Base-by-base conservation (phyloP, 2,797 vertebrate species). In the Arctocebus calabarensis region DNA sequence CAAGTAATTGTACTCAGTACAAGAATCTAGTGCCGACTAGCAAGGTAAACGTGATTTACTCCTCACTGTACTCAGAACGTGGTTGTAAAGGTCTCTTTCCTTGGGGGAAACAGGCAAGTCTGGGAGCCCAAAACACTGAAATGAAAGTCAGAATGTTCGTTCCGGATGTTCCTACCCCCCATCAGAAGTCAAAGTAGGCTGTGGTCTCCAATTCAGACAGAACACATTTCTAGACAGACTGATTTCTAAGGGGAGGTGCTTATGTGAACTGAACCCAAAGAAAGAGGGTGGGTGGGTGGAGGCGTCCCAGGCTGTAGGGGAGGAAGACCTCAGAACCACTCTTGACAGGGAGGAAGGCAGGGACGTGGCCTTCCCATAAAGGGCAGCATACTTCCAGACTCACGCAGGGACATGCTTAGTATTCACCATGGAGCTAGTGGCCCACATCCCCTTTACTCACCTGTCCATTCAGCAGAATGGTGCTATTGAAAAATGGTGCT, bases 401-500 rank as follows among this genome's bases (percentile, higher is more conserved):
- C 87, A 13, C 7, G 9, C 45, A 37, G 19, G 78, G 32, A 73
- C 23, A 43, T 10, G 6, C 10, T 57, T 85, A n/a, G 3, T 55
- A 57, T 27, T 74, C 62, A 94, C 86, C 13, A 7, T 43, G 62
- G 55, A 85, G 32, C 93, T 1, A 94, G n/a, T 94, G 96, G 95
- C 97, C 94, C 75, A 5, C 17, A 82, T 84, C 86, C 94, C 83
- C 78, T 95, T 97, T 97, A 93, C 93, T 87, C 82, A 37, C 10
- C 64, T 78, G 93, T 95, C 97, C 84, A 5, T 96, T 98, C 95
- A 97, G 96, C 84, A 97, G 90, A 94, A 97, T 96, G 98, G 98
- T 98, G 98, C 98, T 98, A 98, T 62, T 90, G 73, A 92, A 97
- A 91, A 95, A 62, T 40, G 94, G 95, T 97, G 98, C 97, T 98